Conservation (phyloP, 2,113 vertebrate genomes). For the Blennius ocellaris region DNA sequence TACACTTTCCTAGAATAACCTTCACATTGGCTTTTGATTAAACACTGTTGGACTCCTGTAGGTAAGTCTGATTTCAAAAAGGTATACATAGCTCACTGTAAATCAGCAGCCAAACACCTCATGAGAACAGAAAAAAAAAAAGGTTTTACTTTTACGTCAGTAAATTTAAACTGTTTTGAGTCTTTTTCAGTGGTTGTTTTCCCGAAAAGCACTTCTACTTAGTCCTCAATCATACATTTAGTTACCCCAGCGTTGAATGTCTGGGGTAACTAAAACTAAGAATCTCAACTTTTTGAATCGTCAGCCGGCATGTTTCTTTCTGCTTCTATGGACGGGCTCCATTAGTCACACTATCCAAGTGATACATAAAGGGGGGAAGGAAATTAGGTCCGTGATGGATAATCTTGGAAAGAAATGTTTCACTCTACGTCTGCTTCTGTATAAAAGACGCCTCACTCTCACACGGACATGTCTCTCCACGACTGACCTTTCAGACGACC, state of each 20-base stretch:
- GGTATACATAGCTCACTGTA: too few species aligned
- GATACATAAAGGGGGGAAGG: too few species aligned
- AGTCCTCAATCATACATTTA: conserved; percentile 2
- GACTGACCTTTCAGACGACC: conserved; percentile 54
- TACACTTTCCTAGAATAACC: too few species aligned
- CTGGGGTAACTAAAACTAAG: too few species aligned
- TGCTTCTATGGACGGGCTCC: not conserved
- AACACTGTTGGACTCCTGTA: too few species aligned
- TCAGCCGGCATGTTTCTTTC: not conserved
- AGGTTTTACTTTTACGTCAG: too few species aligned
- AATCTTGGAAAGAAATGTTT: conserved; percentile 20
- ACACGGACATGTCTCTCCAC: conserved; percentile 15
- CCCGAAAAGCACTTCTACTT: not conserved
- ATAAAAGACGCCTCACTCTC: conserved; percentile 15
- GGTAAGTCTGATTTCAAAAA: too few species aligned
- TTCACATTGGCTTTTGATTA: too few species aligned
- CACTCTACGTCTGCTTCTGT: conserved; percentile 7
- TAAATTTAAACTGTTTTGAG: too few species aligned
- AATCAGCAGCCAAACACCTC: too few species aligned
- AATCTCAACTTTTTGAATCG: not conserved
- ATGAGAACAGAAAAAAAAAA: too few species aligned
- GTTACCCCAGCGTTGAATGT: not conserved
- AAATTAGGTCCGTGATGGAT: not conserved
- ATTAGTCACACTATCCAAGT: not conserved
- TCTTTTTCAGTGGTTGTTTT: not conserved